Base-by-base conservation (phyloP, 2,113 vertebrate species). In the Pollachius pollachius region DNA sequence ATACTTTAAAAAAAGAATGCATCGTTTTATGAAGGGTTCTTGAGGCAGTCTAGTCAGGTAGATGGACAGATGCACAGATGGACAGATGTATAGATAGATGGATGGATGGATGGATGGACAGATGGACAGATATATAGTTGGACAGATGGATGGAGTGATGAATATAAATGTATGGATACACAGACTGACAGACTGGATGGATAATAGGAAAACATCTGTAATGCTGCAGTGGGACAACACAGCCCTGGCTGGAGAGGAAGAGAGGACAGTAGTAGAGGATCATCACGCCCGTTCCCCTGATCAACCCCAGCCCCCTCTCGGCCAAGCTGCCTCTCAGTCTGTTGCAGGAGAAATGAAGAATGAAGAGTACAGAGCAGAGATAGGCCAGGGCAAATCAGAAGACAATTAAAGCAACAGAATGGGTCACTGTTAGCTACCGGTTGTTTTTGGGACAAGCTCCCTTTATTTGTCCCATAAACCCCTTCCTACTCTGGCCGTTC, bases 281-380 rank as follows among this genome's bases (percentile, higher is more conserved):
- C 61, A 64, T 65, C 13, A 72, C 52, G 41, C 8, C 0, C 19
- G 48, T 15, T 74, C 56, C 68, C 71, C 66, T 68, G 59, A 79
- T 74, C 66, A 70, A 70, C 67, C 66, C 60, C 13, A 6, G 52
- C 59, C 65, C 68, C 65, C 68, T 68, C n/a, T 77, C 67, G 62
- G 30, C 68, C 70, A 73, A 15, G 41, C 41, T 48, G 41, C 41
- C 41, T 48, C 41, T 23, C 5, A 30, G 18, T 27, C 25, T 52
- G 37, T 52, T 15, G 3, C 17, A 48, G 37, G 7, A 52, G 18
- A 65, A 34, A 30, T 17, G 34, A 63, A 63, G 17, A 59, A n/a
- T 16, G 11, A 41, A 41, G 37, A 41, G 37, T 48, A 13, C 12
- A 48, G 62, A 15, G 6, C 2, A 52, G n/a, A 13, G 54, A 63